Evolutionary conservation across 2,113 vertebrate species (phyloP), one percentile per base, ranked within the genome.

Genomic region (Telmatochromis sp.): DNA sequence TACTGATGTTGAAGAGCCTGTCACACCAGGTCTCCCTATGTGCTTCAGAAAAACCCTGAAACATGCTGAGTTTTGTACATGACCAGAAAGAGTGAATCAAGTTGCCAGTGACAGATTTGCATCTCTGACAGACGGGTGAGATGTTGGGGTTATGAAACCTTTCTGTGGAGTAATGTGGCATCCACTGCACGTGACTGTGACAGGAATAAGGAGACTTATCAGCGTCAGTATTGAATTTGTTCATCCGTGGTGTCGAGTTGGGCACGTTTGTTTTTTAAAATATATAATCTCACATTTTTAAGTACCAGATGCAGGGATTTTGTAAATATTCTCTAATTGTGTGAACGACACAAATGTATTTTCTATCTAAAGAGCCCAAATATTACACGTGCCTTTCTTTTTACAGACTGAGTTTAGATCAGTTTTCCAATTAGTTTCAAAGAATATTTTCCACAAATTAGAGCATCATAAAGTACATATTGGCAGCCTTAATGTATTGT

Each of bases 181-280:
- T 63, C 4, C 31, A 35, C 17, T 63, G 58, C 58, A 63, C 6
- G 6, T 35, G 17, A 63, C 28, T 63, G 58, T 3, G 17, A 35
- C 31, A 63, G 31, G 31, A 63, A 63, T 63, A 35, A 63, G 58
- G 28, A 63, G 31, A 35, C 31, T 35, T 35, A 19, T 35, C 31
- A 63, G 31, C 6, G 0, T n/a, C 58, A 63, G 58, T 63, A 35
- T 63, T 63, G 58, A 35, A 35, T 63, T 35, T n/a, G 3, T n/a
- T 63, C 58, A n/a, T 35, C 17, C 2, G 6, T n/a, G 58, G 15
- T 63, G 9, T 63, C 4, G 58, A 4, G 5, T 63, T 60, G 10
- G 31, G 33, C 9, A 65, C 0, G 6, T 65, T 65, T 1, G 1
- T 1, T 33, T 63, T 63, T 35, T 0, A 0, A 9, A 63, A 63